phyloP scores from a whole-genome alignment of 2,888 invertebrate species.

The Apotomis capreana region DNA sequence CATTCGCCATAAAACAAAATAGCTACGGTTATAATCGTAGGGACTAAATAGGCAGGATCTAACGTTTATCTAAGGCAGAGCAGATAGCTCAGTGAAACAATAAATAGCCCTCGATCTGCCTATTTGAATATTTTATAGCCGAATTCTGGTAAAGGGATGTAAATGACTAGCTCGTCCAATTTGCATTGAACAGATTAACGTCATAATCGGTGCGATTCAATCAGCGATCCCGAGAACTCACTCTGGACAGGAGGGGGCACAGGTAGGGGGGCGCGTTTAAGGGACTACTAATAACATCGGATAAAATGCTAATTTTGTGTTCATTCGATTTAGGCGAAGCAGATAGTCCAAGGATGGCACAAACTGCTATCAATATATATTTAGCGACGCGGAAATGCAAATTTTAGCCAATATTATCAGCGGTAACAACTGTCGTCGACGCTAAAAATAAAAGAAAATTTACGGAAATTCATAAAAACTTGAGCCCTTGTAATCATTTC shows the following conservation, averaged over 20 bases:
- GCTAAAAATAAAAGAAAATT: background rate
- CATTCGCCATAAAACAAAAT: conserved; percentile 39
- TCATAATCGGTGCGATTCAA: conserved; percentile 82
- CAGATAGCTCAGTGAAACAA: conserved; percentile 31
- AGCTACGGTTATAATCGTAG: conserved; percentile 31
- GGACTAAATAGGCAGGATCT: conserved; percentile 33
- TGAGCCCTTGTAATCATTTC: too few species aligned
- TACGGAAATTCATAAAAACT: too few species aligned
- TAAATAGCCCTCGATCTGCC: conserved; percentile 50
- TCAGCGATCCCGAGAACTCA: conserved; percentile 74
- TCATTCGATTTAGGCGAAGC: conserved; percentile 76
- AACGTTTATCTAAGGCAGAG: conserved; percentile 30
- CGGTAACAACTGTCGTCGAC: background rate
- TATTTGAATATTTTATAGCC: conserved; percentile 78
- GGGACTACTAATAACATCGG: conserved; percentile 78
- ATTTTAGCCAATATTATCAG: conserved; percentile 17
- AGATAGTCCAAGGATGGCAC: conserved; percentile 58
- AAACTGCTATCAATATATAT: conserved; percentile 43
- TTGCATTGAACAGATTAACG: conserved; percentile 83
- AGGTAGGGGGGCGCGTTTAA: conserved; percentile 55
- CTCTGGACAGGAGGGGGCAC: conserved; percentile 60
- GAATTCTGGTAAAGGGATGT: conserved; percentile 79
- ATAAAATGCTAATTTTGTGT: conserved; percentile 83
- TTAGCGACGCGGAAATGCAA: conserved; percentile 32
- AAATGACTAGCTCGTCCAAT: conserved; percentile 81